Base-by-base conservation (phyloP, 2,888 invertebrate species). In the Hydrotaea diabolus region DNA sequence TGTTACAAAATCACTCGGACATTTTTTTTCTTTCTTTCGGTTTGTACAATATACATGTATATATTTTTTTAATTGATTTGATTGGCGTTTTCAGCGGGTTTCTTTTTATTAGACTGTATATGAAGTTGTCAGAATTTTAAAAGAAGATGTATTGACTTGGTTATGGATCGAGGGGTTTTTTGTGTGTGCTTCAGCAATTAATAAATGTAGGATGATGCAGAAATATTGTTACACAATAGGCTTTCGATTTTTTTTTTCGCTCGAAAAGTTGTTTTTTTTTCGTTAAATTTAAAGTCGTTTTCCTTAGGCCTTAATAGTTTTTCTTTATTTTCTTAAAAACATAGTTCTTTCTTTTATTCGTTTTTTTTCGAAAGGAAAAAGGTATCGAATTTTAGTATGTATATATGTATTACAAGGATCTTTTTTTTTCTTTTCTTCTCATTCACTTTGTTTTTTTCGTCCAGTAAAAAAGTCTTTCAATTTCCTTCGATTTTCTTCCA, bases 351-450 rank as follows among this genome's bases (percentile, higher is more conserved):
- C 55, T 46, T 69, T 64, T n/a, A 7, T n/a, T 76, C 17, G 26
- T 43, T 55, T 62, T 71, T 59, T 17, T 55, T 3, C 73, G 36
- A 66, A 15, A 72, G 36, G n/a, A 76, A 59, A 17, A 11, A 64
- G 55, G 49, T 49, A 55, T 39, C 87, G 86, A 88, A 87, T 86
- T 88, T 88, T 83, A 85, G 88, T 90, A 88, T 91, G 89, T 91
- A 89, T 89, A 88, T 89, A 82, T 81, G 86, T 88, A 87, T 88
- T 88, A 86, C 88, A 88, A 88, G 88, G 88, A 90, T 90, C 86
- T 78, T 82, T 82, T 69, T 72, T 57, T 78, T 82, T 82, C 64
- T 72, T 57, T 59, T 73, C 71, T 82, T 46, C 74, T 76, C 43
- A 66, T 39, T 39, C 78, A 86, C 64, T 78, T 80, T 36, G 31